These are phyloP conservation scores for Phylloscopus whistleri DNA, from an alignment of 2,113 vertebrate species.

Conservation along the genomic window DNA sequence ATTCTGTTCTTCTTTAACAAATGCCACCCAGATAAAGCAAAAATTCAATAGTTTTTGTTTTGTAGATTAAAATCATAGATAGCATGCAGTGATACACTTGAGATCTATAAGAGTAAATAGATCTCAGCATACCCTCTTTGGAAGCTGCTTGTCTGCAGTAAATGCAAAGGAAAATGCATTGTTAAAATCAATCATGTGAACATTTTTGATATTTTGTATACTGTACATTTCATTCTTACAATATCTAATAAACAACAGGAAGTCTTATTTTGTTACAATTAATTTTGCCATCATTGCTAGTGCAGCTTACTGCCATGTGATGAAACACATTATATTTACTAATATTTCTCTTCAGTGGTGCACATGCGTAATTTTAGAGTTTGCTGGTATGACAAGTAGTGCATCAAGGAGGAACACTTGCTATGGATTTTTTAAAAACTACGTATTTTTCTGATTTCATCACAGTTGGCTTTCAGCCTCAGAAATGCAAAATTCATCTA, in stretches of 20 bases:
- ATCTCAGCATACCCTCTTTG: background rate
- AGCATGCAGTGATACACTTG: background rate
- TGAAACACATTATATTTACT: background rate
- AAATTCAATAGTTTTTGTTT: background rate
- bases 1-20: background rate
- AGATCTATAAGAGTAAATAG: background rate
- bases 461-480: background rate
- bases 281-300: background rate
- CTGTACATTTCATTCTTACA: conserved; percentile 30
- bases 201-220: conserved; percentile 36
- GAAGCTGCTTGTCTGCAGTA: background rate
- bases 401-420: background rate
- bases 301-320: background rate
- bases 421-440: background rate
- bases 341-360: background rate
- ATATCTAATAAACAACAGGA: conserved; percentile 45
- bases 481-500: background rate
- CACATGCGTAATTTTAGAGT: background rate
- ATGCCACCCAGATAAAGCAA: background rate
- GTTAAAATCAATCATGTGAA: background rate
- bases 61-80: background rate
- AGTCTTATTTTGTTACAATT: conserved; percentile 49
- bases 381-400: background rate
- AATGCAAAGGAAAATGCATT: background rate
- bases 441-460: background rate